Conservation (phyloP, 64 coral and sea anemone genomes). For the Montipora sp. region DNA sequence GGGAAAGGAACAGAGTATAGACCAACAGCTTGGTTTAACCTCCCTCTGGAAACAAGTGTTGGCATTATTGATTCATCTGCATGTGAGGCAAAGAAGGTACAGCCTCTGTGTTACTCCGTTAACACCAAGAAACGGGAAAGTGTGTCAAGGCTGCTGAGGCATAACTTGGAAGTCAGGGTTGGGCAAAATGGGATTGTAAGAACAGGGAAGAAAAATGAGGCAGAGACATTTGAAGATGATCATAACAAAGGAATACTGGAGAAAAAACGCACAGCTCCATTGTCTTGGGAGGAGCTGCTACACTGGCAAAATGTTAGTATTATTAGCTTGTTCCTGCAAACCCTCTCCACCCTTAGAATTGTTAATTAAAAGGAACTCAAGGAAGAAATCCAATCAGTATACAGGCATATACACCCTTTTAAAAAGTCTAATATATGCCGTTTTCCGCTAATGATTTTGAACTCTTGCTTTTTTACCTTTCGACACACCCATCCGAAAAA, state of each 20-base stretch:
- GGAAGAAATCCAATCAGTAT: no score
- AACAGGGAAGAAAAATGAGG: conserved; percentile 20
- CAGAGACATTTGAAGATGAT: background rate
- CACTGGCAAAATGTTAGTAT: conserved; percentile 89
- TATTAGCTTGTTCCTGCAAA: background rate
- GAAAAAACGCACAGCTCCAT: conserved; percentile 55
- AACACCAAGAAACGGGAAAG: conserved; percentile 64
- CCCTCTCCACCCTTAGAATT: no score
- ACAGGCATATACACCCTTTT: no score
- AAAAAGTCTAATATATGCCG: no score
- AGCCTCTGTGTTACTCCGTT: conserved; percentile 76
- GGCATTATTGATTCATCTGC: conserved; percentile 78
- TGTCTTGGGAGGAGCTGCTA: conserved; percentile 89
- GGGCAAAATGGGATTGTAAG: conserved; percentile 82
- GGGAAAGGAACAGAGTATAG: conserved; percentile 17
- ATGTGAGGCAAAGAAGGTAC: conserved; percentile 67
- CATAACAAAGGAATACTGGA: conserved; percentile 22
- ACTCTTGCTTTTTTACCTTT: no score
- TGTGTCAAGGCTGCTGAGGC: conserved; percentile 62
- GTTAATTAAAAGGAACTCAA: no score
- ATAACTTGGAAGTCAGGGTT: conserved; percentile 79
- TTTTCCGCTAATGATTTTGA: no score
- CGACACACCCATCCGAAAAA: no score
- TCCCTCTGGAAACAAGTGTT: conserved; percentile 56
- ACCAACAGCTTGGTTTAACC: conserved; percentile 76